Conservation (phyloP, 1,140 invertebrate genomes). For the Zaprionus camerounensis region DNA sequence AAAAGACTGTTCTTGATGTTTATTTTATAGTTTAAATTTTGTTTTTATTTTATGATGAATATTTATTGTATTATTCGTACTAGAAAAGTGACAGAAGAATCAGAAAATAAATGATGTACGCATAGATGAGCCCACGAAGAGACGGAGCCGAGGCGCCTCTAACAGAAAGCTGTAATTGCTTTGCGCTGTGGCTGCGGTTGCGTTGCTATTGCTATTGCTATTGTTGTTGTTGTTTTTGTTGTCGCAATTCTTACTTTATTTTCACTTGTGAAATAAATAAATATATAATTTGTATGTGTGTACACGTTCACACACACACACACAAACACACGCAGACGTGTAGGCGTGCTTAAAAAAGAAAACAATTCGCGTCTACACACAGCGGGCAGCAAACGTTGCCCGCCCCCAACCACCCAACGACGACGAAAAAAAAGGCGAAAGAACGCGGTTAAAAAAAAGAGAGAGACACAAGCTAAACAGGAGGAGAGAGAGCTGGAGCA, state of each 20-base stretch:
- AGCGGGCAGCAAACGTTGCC: conserved; percentile 21
- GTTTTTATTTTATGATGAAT: too few species aligned
- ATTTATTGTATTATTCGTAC: too few species aligned
- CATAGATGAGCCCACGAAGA: neutral
- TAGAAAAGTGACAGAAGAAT: too few species aligned
- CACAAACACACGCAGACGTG: conserved; percentile 1
- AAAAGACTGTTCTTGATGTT: too few species aligned
- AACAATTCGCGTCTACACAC: conserved; percentile 24
- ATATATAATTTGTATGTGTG: conserved; percentile 23
- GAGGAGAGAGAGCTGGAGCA: neutral
- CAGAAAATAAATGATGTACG: neutral
- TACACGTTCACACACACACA: conserved; percentile 14
- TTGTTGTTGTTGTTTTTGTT: conserved; percentile 28
- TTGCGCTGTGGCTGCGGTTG: neutral
- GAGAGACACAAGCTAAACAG: conserved; percentile 14
- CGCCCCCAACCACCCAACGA: conserved; percentile 39
- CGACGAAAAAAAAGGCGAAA: conserved; percentile 38
- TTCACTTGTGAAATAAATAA: conserved; percentile 23
- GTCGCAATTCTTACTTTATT: conserved; percentile 7
- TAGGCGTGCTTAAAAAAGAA: conserved; percentile 30
- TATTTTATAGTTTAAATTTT: too few species aligned
- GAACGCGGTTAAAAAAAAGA: conserved; percentile 21
- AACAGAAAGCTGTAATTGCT: neutral
- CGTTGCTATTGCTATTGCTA: conserved; percentile 7
- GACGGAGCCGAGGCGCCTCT: neutral